Percentiles rank a stretch among this genome's conserved stretches.
Conservation (phyloP, 2,797 vertebrate genomes). For the Rachycentron canadum region DNA sequence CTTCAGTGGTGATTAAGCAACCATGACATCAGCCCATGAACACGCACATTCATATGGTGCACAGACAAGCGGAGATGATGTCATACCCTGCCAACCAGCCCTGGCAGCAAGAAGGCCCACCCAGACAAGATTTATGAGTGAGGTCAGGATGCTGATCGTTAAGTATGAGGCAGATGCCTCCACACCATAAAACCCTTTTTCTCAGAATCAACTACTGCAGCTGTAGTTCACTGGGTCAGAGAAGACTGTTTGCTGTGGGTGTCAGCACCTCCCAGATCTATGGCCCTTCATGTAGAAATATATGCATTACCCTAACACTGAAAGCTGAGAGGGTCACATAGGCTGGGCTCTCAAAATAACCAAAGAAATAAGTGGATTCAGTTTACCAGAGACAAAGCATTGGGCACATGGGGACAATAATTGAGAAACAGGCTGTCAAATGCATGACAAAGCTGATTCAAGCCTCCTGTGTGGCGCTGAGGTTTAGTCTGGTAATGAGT, state of each 20-base stretch:
- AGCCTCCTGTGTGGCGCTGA: conserved; percentile 74
- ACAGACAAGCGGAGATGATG: conserved; percentile 68
- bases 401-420: conserved; percentile 36
- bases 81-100: conserved; percentile 68
- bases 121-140: conserved; percentile 72
- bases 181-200: conserved; percentile 50
- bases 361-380: conserved; percentile 50
- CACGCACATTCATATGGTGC: conserved; percentile 63
- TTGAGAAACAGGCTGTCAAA: conserved; percentile 47
- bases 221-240: conserved; percentile 49
- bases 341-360: conserved; percentile 66
- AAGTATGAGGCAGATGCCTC: conserved; percentile 60
- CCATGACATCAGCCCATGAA: conserved; percentile 75
- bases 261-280: conserved; percentile 48
- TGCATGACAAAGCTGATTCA: conserved; percentile 51
- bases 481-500: conserved; percentile 72
- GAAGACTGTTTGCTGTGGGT: conserved; percentile 36
- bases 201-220: conserved; percentile 33
- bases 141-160: conserved; percentile 74
- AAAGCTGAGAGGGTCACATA: conserved; percentile 45
- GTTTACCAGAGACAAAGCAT: conserved; percentile 54
- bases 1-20: conserved; percentile 68
- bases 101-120: conserved; percentile 64
- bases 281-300: conserved; percentile 49
- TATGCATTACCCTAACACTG: conserved; percentile 50